A percentile compares a stretch with the other conserved stretches of the same genome.
phyloP scores from a whole-genome alignment of 2,797 vertebrate genomes.

The Melopsittacus undulatus region DNA sequence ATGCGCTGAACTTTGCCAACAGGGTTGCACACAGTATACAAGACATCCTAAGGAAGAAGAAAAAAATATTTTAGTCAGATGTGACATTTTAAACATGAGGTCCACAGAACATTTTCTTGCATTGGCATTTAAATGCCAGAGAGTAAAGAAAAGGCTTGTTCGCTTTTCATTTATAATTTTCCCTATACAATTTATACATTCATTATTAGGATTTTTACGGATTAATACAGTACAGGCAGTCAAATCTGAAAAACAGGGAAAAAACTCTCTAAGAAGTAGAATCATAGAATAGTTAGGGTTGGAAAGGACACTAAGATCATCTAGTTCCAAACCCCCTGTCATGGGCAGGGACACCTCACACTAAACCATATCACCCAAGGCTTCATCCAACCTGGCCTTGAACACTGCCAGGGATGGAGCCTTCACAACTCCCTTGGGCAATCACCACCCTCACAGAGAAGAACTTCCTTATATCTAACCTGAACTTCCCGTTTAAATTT shows the following conservation, averaged over 20 bases:
- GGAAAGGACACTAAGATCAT: neutral
- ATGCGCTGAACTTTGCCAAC: slow-evolving; percentile 95
- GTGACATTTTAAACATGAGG: neutral
- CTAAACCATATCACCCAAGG: neutral
- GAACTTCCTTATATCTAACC: neutral
- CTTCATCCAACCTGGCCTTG: neutral
- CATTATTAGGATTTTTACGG: neutral
- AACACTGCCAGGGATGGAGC: neutral
- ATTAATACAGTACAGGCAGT: neutral
- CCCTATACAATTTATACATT: neutral
- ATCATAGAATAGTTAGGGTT: neutral
- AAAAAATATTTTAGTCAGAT: neutral
- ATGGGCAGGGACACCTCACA: neutral
- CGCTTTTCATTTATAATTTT: neutral
- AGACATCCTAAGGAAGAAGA: slow-evolving; percentile 84
- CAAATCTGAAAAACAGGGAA: neutral
- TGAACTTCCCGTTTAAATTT: neutral
- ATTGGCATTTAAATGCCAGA: neutral
- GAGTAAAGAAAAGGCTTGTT: neutral
- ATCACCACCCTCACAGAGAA: neutral
- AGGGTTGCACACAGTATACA: slow-evolving; percentile 96
- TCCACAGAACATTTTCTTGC: neutral
- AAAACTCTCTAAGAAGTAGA: neutral
- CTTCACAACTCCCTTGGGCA: neutral
- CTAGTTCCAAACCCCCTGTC: neutral